phyloP scores from a whole-genome alignment of 2,797 vertebrate species.

The Echeneis naucrates region DNA sequence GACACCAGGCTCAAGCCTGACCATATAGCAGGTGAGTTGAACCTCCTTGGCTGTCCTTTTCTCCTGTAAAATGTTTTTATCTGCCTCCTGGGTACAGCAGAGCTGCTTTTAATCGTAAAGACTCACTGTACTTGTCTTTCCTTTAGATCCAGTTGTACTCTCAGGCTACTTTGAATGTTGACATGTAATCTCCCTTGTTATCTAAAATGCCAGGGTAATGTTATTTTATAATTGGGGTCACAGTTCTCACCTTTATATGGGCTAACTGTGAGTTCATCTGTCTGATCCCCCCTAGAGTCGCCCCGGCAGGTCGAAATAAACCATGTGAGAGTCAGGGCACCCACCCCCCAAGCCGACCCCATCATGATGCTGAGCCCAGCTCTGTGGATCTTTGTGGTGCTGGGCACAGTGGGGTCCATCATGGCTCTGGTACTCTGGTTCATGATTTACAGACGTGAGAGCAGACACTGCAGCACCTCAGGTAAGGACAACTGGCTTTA shows the following conservation, averaged over 20 bases:
- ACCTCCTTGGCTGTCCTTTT: background rate
- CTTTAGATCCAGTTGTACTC: background rate
- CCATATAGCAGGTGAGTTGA: constrained; percentile 61
- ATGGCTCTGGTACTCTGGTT: constrained; percentile 76
- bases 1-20: background rate
- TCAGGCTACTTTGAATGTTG: background rate
- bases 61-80: background rate
- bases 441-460: constrained; percentile 71
- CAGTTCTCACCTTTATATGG: background rate
- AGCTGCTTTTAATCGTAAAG: background rate
- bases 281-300: constrained; percentile 26
- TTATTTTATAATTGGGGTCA: background rate
- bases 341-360: background rate
- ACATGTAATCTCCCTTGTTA: background rate
- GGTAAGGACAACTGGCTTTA: constrained; percentile 49
- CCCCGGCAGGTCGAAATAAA: background rate
- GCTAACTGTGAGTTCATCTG: background rate
- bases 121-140: background rate
- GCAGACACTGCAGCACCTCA: constrained; percentile 26
- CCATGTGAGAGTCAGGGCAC: constrained; percentile 6
- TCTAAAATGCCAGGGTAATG: background rate
- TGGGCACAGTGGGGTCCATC: constrained; percentile 63
- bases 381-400: constrained; percentile 72
- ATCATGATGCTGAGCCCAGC: constrained; percentile 32
- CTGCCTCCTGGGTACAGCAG: background rate